phyloP scores from a whole-genome alignment of 2,888 invertebrate species.

The Athripsodes cinereus region DNA sequence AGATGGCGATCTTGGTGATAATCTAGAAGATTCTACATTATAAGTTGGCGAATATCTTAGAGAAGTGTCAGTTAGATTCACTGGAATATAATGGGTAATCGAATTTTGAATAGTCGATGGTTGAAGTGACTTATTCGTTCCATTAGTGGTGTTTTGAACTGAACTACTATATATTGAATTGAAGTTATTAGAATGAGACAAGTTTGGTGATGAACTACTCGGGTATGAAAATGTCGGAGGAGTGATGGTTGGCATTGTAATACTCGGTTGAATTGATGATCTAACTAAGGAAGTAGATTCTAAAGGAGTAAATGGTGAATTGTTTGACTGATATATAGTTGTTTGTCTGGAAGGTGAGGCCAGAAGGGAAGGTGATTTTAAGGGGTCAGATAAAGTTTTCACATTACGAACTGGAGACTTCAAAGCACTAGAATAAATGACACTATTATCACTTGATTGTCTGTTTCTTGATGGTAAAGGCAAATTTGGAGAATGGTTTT shows the following conservation, averaged over 20 bases:
- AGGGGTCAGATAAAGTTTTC: neutral
- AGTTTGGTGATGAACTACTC: neutral
- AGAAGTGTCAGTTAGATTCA: neutral
- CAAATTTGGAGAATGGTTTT: conserved; percentile 1
- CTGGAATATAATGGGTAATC: neutral
- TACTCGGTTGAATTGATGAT: conserved; percentile 30
- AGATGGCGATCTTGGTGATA: neutral
- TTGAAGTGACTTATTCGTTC: neutral
- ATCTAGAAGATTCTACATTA: neutral
- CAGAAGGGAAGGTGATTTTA: conserved; percentile 15
- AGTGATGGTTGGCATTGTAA: conserved; percentile 19
- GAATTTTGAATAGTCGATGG: neutral
- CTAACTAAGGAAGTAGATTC: conserved; percentile 40
- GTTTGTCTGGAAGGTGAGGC: conserved; percentile 20
- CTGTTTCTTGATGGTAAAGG: neutral
- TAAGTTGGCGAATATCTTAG: neutral
- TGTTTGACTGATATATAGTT: conserved; percentile 34
- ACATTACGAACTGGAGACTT: neutral
- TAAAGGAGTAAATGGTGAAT: conserved; percentile 38
- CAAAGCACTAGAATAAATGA: neutral
- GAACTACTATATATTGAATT: neutral
- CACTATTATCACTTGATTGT: neutral
- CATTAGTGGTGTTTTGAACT: neutral
- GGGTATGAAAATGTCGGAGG: conserved; percentile 14
- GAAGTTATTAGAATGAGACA: neutral